These are phyloP conservation scores for Selene dorsalis DNA, from an alignment of 2,797 vertebrate genomes.

Conservation along the genomic window DNA sequence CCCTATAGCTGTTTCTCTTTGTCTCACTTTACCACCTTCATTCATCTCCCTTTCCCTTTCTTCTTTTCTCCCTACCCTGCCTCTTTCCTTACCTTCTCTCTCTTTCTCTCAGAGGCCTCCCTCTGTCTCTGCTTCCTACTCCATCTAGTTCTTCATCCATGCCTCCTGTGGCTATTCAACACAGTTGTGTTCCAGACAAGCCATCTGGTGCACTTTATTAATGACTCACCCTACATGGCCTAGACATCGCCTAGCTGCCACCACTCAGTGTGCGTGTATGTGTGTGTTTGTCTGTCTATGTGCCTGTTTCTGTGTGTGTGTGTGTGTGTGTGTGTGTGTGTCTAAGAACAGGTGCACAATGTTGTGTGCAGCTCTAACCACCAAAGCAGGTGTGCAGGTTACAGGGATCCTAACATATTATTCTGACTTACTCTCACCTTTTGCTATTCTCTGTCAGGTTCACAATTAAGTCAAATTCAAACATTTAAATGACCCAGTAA, in stretches of 20 bases:
- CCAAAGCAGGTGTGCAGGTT: slow-evolving; percentile 65
- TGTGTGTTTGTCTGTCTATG: slow-evolving; percentile 16
- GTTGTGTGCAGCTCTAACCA: slow-evolving; percentile 67
- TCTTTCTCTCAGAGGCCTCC: slow-evolving; percentile 42
- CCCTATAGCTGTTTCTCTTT: slow-evolving; percentile 26
- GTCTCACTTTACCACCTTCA: slow-evolving; percentile 39
- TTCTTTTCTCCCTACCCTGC: slow-evolving; percentile 1
- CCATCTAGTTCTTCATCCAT: slow-evolving; percentile 67
- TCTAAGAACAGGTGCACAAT: slow-evolving; percentile 73
- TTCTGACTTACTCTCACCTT: slow-evolving; percentile 41
- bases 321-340: not conserved
- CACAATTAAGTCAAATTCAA: slow-evolving; percentile 1
- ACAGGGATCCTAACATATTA: slow-evolving; percentile 36
- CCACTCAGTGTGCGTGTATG: slow-evolving; percentile 55
- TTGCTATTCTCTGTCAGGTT: slow-evolving; percentile 20
- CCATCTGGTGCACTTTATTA: slow-evolving; percentile 85
- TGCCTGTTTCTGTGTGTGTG: slow-evolving; percentile 41
- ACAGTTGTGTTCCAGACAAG: slow-evolving; percentile 82
- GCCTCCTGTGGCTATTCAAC: slow-evolving; percentile 80
- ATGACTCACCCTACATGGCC: slow-evolving; percentile 81
- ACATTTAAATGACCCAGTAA: not conserved
- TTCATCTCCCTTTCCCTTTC: slow-evolving; percentile 31
- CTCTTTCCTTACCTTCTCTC: not conserved
- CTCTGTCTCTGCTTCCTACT: slow-evolving; percentile 52
- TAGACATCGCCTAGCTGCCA: slow-evolving; percentile 73